Percentiles rank a stretch among this genome's conserved stretches.
Evolutionary conservation across 2,797 vertebrate genomes (phyloP).

Genomic region (Gadopsis bispinosus): DNA sequence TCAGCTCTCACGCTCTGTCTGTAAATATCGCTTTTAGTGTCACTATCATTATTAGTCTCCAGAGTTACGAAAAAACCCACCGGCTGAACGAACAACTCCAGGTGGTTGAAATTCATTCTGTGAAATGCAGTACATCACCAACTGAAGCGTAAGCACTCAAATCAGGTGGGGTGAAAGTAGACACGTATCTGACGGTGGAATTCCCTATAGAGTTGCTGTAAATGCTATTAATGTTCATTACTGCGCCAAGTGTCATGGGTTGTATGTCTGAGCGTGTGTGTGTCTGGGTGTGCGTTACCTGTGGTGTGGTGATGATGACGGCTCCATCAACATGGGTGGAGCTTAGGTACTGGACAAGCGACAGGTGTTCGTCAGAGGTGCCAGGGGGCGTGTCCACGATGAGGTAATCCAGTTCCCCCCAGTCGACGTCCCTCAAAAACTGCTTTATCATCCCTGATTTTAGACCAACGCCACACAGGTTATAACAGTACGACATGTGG

Average conservation of each 20-base stretch:
- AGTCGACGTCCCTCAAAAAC: slow-evolving; percentile 96
- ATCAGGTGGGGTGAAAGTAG: not conserved
- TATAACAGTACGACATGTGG: not conserved
- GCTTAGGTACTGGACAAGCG: slow-evolving; percentile 92
- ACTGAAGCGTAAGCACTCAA: not conserved
- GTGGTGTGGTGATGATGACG: slow-evolving; percentile 93
- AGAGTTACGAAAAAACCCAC: not conserved
- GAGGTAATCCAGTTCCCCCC: slow-evolving; percentile 95
- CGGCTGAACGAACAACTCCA: not conserved
- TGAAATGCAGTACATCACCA: not conserved
- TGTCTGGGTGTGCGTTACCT: slow-evolving; percentile 79
- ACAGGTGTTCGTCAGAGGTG: slow-evolving; percentile 95
- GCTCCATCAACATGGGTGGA: slow-evolving; percentile 88
- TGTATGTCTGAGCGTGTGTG: not conserved
- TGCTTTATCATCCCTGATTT: slow-evolving; percentile 96
- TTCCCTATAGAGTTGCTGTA: not conserved
- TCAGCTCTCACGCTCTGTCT: not conserved
- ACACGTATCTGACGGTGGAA: not conserved
- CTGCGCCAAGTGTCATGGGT: not conserved
- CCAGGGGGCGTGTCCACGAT: slow-evolving; percentile 94
- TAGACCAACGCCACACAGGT: not conserved
- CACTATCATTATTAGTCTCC: slow-evolving; percentile 4
- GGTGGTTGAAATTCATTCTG: slow-evolving; percentile 1
- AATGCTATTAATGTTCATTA: not conserved
- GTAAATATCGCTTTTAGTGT: not conserved